A percentile compares a stretch with the other conserved stretches of the same genome.
Conservation (phyloP, 2,113 vertebrate species). For the Alosa alosa region DNA sequence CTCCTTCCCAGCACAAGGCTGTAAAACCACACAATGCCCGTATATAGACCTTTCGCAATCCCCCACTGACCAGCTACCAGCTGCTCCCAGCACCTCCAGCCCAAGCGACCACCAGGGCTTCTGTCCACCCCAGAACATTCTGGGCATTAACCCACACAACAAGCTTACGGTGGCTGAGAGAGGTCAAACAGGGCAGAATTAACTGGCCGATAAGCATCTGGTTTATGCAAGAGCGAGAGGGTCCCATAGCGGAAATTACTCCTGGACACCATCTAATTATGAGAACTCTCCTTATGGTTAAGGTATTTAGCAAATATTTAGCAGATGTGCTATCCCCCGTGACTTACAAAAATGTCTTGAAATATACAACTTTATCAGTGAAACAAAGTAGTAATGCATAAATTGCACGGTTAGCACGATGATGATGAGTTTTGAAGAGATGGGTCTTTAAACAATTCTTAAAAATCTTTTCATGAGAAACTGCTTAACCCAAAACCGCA, state of each 20-base stretch:
- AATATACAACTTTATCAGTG: too few species aligned
- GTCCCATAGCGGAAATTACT: background rate
- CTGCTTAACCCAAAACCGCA: background rate
- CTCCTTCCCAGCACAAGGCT: conserved; percentile 27
- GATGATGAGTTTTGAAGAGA: background rate
- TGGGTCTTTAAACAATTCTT: background rate
- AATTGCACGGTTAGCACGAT: too few species aligned
- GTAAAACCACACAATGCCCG: conserved; percentile 33
- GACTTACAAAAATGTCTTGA: too few species aligned
- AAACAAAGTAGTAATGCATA: too few species aligned
- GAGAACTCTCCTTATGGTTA: too few species aligned
- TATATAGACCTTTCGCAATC: conserved; percentile 46
- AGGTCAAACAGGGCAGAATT: background rate
- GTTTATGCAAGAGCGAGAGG: background rate
- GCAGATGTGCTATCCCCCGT: too few species aligned
- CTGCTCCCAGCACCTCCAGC: background rate
- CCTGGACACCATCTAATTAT: too few species aligned
- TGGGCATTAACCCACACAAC: background rate
- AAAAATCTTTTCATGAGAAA: background rate
- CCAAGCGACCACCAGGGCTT: background rate
- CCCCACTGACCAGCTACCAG: conserved; percentile 26
- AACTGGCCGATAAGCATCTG: background rate
- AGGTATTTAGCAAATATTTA: too few species aligned
- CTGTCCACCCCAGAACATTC: background rate
- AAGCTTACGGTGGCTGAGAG: background rate